These are phyloP conservation scores for Cephalotes varians DNA, from an alignment of 2,888 invertebrate genomes.

Conservation along the genomic window DNA sequence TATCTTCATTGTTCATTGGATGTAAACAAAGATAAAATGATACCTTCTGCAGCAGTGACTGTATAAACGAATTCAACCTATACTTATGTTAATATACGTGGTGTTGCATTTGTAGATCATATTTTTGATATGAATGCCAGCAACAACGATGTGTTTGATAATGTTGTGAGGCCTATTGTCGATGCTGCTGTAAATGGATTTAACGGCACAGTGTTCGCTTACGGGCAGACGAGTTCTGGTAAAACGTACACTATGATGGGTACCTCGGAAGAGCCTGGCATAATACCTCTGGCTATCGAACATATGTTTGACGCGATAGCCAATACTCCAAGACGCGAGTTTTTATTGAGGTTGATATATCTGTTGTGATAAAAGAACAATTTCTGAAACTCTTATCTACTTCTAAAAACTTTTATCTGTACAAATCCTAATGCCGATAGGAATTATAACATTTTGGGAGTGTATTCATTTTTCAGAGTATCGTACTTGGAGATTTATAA, in stretches of 20 bases:
- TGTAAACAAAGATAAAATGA: too few species aligned
- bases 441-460: background rate
- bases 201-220: constrained; percentile 96
- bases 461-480: constrained; percentile 87
- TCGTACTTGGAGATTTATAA: constrained; percentile 96
- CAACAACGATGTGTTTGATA: constrained; percentile 89
- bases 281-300: constrained; percentile 91
- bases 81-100: background rate
- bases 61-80: too few species aligned
- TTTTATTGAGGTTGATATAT: constrained; percentile 88
- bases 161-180: constrained; percentile 91
- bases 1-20: too few species aligned
- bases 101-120: constrained; percentile 88
- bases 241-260: constrained; percentile 96
- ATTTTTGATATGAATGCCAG: constrained; percentile 90
- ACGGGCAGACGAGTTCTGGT: constrained; percentile 96
- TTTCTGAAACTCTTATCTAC: background rate
- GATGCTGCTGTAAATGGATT: constrained; percentile 91
- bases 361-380: background rate
- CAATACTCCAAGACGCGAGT: constrained; percentile 89
- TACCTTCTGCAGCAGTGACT: too few species aligned
- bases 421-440: background rate
- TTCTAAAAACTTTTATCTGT: background rate
- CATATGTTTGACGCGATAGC: constrained; percentile 90
- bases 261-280: constrained; percentile 89